Evolutionary conservation across 2,888 invertebrate species (phyloP), one percentile per base, ranked within the genome.

Genomic region (Diarsia mendica): DNA sequence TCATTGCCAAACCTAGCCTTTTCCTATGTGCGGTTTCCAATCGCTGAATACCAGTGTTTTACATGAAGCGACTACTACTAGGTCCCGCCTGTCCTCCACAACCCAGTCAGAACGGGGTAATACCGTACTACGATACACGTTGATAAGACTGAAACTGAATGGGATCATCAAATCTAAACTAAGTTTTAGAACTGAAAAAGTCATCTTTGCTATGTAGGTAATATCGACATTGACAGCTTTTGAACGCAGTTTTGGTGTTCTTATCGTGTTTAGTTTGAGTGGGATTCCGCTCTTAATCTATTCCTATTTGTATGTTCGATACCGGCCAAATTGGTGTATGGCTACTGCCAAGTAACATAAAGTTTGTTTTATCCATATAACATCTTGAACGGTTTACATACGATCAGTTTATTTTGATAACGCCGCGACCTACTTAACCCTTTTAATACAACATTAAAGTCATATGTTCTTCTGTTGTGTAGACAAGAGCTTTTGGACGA

Each of bases 321-420:
- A 51, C 33, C 18, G 15, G 20, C 10, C 18, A 13, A 46, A 51
- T 51, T 18, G 13, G 28, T 76, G 39, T 44, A 23, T 55, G 13
- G 13, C 20, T 39, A 63, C 23, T 53, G 10, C 20, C 28, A 79
- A 18, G 9, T 23, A 49, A 64, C 33, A 28, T 23, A 55, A 55
- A 46, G 49, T 49, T 64, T 79, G 11, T 53, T 48, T 68, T 28
- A 69, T 78, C 9, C 15, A 39, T 28, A 23, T 5, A 23, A 46
- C 70, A 71, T 71, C 60, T 58, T 78, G 44, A 23, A 23, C 44
- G 18, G 67, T 77, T 77, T 49, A 28, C 69, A 5, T 58, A 20
- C 18, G 39, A 9, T n/a, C 28, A 48, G 79, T 79, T 53, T 79
- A 77, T 79, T 71, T 77, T 79, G 51, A 53, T 63, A 61, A 79